These are phyloP conservation scores for Chionis minor DNA, from an alignment of 2,113 vertebrate genomes.

Conservation along the genomic window DNA sequence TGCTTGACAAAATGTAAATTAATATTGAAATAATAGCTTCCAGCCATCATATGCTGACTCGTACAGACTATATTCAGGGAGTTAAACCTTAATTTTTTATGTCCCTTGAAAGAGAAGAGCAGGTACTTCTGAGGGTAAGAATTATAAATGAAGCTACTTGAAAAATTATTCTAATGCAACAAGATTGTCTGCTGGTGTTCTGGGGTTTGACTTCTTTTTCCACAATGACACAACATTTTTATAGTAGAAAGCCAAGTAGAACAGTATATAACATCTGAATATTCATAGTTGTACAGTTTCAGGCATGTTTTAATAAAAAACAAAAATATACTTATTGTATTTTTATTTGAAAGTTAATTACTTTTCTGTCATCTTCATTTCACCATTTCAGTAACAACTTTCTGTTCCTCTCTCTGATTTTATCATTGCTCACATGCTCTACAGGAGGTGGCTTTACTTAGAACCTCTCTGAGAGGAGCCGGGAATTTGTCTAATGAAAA, in stretches of 20 bases:
- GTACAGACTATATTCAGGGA: neutral
- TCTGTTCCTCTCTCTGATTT: neutral
- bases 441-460: neutral
- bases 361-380: neutral
- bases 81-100: neutral
- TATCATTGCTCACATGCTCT: neutral
- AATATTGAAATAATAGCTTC: neutral
- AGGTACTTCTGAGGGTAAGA: neutral
- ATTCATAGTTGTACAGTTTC: neutral
- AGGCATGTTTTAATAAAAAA: neutral
- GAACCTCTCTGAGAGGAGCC: neutral
- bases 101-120: neutral
- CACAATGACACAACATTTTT: neutral
- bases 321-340: rapidly evolving
- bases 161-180: neutral
- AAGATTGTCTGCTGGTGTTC: neutral
- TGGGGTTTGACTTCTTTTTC: neutral
- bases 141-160: neutral
- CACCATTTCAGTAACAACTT: neutral
- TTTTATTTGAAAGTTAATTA: neutral
- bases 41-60: neutral
- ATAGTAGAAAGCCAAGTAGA: neutral
- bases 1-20: neutral
- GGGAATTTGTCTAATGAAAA: neutral
- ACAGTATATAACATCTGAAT: neutral